Evolutionary conservation across 2,888 invertebrate species (phyloP).

Genomic region (Oxycera nigricornis): DNA sequence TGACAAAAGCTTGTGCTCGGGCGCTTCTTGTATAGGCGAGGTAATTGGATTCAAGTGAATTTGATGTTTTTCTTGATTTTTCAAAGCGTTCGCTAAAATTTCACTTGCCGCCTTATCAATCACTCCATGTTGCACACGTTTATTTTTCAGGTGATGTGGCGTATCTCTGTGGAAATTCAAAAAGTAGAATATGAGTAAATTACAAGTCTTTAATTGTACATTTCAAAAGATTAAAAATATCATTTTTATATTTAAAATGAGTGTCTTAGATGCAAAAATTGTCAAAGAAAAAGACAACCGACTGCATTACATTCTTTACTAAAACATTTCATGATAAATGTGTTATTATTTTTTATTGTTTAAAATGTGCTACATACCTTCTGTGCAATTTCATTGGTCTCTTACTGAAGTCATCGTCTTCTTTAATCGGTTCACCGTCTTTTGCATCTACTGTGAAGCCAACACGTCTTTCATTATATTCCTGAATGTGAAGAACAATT

Average conservation of each 20-base stretch:
- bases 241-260: too few species aligned
- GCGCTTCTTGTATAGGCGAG: conserved; percentile 55
- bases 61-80: conserved; percentile 55
- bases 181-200: too few species aligned
- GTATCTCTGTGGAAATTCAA: conserved; percentile 92
- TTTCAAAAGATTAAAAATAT: too few species aligned
- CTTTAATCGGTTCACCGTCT: conserved; percentile 49
- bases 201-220: too few species aligned
- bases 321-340: background rate
- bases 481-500: conserved; percentile 53
- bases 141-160: conserved; percentile 98
- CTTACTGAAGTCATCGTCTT: conserved; percentile 60
- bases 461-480: conserved; percentile 67
- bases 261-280: too few species aligned
- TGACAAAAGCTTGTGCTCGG: conserved; percentile 53
- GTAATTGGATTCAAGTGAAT: conserved; percentile 52
- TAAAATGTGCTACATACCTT: conserved; percentile 52
- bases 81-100: conserved; percentile 63
- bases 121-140: conserved; percentile 77
- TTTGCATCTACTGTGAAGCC: conserved; percentile 67
- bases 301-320: background rate
- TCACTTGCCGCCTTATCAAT: conserved; percentile 76
- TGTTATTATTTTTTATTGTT: background rate
- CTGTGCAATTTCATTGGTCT: conserved; percentile 61
- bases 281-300: background rate